Evolutionary conservation across 2,888 invertebrate genomes (phyloP), one percentile per base, ranked within the genome.

Genomic region (Steinernema hermaphroditum): DNA sequence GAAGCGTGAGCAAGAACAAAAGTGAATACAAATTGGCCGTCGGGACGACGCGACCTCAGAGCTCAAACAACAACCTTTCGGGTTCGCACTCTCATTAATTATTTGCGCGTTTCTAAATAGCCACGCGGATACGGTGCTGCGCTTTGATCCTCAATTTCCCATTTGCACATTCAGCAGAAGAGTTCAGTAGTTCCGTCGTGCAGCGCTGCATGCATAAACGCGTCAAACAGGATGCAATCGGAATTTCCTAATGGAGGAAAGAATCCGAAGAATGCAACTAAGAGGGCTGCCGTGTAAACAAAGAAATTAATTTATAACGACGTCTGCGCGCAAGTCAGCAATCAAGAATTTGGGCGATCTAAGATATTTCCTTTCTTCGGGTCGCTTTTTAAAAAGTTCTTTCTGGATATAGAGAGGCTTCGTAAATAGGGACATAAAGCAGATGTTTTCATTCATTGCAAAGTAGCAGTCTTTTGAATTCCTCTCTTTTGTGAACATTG

Each of bases 81-180:
- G 50, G 2, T 12, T 4, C 37, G 62, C 62, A 22, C 24, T 6
- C 12, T 16, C 62, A 62, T 62, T 24, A 62, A 62, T 62, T 62
- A 62, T 62, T 29, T 29, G 62, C 34, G 32, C n/a, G 62, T 34
- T 37, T 29, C 32, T 62, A 62, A 62, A 62, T 16, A 62, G 29
- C 22, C 54, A 22, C 24, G 24, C 12, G 54, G 24, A 54, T 54
- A 54, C 62, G 62, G 62, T 62, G 27, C 2, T 32, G 62, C 62
- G 27, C 62, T 62, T 29, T 54, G 54, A 27, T 54, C 24, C 24
- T 8, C 29, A n/a, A 19, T 19, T 46, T 19, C 46, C 4, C 16
- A 46, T 46, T 46, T 12, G 46, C 9, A 16, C 46, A 46, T 16
- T 9, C 2, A n/a, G 46, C 16, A 46, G 43, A 46, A 16, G 46